Evolutionary conservation across 2,797 vertebrate species (phyloP).

Genomic region (Sebastes reedi): DNA sequence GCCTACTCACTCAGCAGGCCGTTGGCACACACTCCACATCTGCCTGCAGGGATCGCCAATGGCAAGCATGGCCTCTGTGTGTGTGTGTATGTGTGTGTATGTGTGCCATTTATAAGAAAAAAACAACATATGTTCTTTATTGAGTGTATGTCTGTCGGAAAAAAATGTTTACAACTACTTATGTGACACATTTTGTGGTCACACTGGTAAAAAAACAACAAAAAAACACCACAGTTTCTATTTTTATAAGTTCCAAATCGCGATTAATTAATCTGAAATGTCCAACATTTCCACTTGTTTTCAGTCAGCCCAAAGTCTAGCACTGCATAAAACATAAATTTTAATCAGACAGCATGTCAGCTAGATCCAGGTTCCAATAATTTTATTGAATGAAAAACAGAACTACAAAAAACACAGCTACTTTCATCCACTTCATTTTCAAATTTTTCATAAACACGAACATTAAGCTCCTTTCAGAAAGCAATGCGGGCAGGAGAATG

Average conservation of each 20-base stretch:
- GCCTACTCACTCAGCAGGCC: slow-evolving; percentile 67
- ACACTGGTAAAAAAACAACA: background rate
- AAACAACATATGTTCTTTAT: slow-evolving; percentile 24
- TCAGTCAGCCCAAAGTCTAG: background rate
- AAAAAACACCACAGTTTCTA: background rate
- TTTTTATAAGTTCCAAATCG: background rate
- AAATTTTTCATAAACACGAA: background rate
- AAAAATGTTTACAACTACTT: slow-evolving; percentile 6
- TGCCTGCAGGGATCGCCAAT: slow-evolving; percentile 71
- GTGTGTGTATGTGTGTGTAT: slow-evolving; percentile 20
- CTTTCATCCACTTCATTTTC: background rate
- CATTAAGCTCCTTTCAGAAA: slow-evolving; percentile 7
- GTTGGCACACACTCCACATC: slow-evolving; percentile 68
- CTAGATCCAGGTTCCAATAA: background rate
- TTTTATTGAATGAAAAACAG: background rate
- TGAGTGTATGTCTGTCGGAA: background rate
- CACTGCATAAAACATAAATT: background rate
- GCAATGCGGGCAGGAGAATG: background rate
- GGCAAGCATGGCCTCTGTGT: slow-evolving; percentile 56
- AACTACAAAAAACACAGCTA: background rate
- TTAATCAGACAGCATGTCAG: slow-evolving; percentile 7
- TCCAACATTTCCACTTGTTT: background rate
- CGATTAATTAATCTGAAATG: slow-evolving; percentile 7
- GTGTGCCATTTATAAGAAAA: slow-evolving; percentile 20
- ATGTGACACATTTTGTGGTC: slow-evolving; percentile 16